Base-by-base conservation (phyloP, 2,888 invertebrate genomes). In the Octodonta nipae region DNA sequence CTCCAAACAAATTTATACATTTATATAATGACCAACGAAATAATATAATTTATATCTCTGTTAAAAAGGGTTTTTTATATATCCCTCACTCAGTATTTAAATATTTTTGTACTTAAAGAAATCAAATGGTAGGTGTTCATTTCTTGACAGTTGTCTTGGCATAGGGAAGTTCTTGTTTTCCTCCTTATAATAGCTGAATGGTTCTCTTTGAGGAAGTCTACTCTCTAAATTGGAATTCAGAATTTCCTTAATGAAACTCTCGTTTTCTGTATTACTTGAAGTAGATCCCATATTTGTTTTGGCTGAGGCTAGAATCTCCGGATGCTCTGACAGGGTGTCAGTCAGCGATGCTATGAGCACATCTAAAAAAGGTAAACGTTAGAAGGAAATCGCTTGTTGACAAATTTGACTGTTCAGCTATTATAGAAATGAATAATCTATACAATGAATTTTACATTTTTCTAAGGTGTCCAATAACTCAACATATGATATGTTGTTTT, bases 291-390 rank as follows among this genome's bases (percentile, higher is more conserved):
- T 34, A 26, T 42, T 46, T 31, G 49, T 43, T 30, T 43, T 34
- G n/a, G 45, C 44, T 16, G 42, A 35, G 8, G 41, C 30, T 47
- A 77, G 60, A 11, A 79, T 53, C 47, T 78, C 78, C 0, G 80
- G 79, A 51, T 79, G 78, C 47, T 81, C 80, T 20, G 71, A 72
- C 42, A 82, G 63, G 0, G 79, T 79, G 53, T 81, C 81, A 1
- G 80, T 75, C 38, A 82, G 56, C 1, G 81, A 76, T 13, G 78
- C 75, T 40, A 81, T 74, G 57, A 82, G 66, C n/a, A 81, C 75
- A 52, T 80, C 82, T 82, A 56, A 6, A 43, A 41, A 33, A 13
- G n/a, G n/a, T n/a, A n/a, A n/a, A n/a, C n/a, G n/a, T n/a, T n/a
- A n/a, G n/a, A n/a, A n/a, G n/a, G n/a, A n/a, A n/a, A n/a, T n/a